phyloP scores from a whole-genome alignment of 2,888 invertebrate genomes.

The Caenorhabditis sp. region DNA sequence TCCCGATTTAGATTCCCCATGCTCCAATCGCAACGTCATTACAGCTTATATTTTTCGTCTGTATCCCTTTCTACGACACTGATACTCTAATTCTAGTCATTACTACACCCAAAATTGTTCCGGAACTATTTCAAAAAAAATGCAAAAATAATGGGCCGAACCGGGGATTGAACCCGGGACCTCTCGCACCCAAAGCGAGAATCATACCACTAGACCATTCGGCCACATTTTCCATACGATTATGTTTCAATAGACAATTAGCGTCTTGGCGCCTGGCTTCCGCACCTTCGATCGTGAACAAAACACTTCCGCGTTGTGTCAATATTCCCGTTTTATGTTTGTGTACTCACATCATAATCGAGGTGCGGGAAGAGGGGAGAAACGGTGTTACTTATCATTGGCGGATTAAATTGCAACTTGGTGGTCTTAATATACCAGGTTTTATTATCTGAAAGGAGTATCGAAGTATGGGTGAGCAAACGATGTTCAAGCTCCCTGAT shows the following conservation, averaged over 20 bases:
- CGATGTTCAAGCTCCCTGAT: not conserved
- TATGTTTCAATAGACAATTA: constrained; percentile 6
- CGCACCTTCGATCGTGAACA: constrained; percentile 7
- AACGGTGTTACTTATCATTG: too few species aligned
- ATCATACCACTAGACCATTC: constrained; percentile 81
- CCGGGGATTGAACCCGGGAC: constrained; percentile 82
- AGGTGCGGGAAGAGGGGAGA: not conserved
- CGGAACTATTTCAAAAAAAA: not conserved
- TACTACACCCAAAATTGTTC: not conserved
- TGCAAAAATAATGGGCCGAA: constrained; percentile 65
- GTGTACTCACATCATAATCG: not conserved
- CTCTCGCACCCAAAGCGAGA: constrained; percentile 84
- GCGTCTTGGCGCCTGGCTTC: not conserved
- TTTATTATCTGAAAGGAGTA: too few species aligned
- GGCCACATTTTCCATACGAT: constrained; percentile 9
- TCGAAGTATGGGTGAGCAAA: not conserved
- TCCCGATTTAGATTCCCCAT: not conserved
- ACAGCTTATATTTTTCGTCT: too few species aligned
- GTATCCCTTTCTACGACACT: too few species aligned
- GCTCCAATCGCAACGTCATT: too few species aligned
- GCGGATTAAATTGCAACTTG: too few species aligned
- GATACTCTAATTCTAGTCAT: too few species aligned
- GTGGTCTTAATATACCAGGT: too few species aligned
- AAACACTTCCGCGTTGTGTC: constrained; percentile 11
- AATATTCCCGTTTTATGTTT: not conserved